A percentile compares a stretch with the other conserved stretches of the same genome.
Evolutionary conservation across 2,888 invertebrate species (phyloP).

Genomic region (Scaeva pyrastri): DNA sequence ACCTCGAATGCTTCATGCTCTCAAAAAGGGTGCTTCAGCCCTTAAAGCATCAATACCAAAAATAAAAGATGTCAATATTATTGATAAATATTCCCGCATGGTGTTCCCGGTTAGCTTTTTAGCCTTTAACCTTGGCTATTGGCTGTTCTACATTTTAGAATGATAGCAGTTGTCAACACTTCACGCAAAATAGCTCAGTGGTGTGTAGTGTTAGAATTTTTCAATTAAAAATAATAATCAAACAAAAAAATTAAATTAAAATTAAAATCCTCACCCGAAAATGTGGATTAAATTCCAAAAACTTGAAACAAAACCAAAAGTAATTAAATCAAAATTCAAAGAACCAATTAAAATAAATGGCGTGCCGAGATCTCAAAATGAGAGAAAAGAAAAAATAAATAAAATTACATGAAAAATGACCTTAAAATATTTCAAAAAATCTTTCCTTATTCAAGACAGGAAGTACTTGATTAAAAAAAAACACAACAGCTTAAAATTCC

Average conservation of each 20-base stretch:
- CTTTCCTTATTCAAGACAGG: neutral
- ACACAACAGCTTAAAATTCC: conserved; percentile 26
- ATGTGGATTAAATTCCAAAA: conserved; percentile 46
- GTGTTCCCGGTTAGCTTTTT: conserved; percentile 98
- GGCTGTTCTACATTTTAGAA: conserved; percentile 95
- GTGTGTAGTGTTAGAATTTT: conserved; percentile 77
- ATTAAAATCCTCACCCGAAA: conserved; percentile 39
- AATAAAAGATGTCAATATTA: conserved; percentile 98
- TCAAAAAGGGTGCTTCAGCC: conserved; percentile 93
- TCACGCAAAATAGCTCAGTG: conserved; percentile 78
- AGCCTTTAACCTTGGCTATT: conserved; percentile 97
- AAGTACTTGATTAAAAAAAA: neutral
- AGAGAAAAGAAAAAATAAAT: neutral
- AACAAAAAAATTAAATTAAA: conserved; percentile 7
- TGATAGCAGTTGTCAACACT: conserved; percentile 82
- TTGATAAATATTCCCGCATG: conserved; percentile 98
- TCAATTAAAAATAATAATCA: conserved; percentile 48
- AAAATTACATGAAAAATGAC: neutral
- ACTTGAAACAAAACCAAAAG: conserved; percentile 17
- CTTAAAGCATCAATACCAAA: conserved; percentile 96
- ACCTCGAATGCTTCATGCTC: conserved; percentile 91
- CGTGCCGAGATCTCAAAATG: conserved; percentile 4
- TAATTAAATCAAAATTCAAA: conserved; percentile 25
- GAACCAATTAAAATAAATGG: conserved; percentile 18
- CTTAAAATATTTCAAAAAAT: neutral